Conservation (phyloP, 2,888 invertebrate genomes). For the Pachliopta kotzebuea region DNA sequence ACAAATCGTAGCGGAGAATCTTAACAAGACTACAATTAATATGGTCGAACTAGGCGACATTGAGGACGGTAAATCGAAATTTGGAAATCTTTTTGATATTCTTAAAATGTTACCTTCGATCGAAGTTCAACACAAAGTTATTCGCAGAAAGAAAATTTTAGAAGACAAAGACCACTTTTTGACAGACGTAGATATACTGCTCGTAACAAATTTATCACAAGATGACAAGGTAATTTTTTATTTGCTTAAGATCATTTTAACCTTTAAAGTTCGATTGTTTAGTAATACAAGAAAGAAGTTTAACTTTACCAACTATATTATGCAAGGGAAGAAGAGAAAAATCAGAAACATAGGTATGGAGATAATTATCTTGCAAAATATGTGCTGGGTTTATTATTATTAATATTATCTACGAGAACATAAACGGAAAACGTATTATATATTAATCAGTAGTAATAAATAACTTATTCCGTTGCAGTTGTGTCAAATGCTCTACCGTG, state of each 20-base stretch:
- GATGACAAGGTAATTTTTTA: conserved; percentile 38
- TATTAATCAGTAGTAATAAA: not conserved
- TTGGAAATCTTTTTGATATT: conserved; percentile 31
- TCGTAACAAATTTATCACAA: conserved; percentile 36
- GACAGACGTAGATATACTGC: conserved; percentile 35
- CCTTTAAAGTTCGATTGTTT: not conserved
- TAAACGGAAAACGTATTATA: not conserved
- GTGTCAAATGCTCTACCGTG: conserved; percentile 36
- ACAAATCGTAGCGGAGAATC: conserved; percentile 46
- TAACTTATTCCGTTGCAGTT: conserved; percentile 35
- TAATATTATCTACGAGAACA: no score
- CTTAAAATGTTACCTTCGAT: conserved; percentile 32
- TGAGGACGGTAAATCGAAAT: conserved; percentile 27
- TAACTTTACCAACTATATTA: not conserved
- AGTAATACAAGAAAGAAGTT: not conserved
- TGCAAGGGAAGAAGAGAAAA: not conserved
- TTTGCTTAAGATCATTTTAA: not conserved
- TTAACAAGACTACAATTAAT: conserved; percentile 38
- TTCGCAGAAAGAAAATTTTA: conserved; percentile 28
- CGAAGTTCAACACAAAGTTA: conserved; percentile 31
- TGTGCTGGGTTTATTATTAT: not conserved
- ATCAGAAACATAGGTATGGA: not conserved
- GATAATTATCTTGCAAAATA: no score
- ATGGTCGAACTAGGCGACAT: conserved; percentile 37
- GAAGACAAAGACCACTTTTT: conserved; percentile 28